Conservation (phyloP, 1,140 invertebrate species). For the Luehdorfia chinensis region DNA sequence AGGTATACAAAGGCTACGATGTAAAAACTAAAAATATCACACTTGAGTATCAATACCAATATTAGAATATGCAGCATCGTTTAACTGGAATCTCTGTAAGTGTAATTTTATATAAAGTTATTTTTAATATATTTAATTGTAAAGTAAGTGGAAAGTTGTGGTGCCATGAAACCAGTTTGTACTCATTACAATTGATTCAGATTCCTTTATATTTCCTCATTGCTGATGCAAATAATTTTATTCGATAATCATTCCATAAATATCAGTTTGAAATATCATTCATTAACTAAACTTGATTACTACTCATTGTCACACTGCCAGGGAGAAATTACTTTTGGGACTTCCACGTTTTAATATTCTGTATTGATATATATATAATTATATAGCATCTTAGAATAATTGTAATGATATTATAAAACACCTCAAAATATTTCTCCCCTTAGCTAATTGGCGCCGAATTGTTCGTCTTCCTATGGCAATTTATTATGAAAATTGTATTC, state of each 20-base stretch:
- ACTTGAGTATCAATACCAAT: conserved; percentile 50
- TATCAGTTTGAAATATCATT: conserved; percentile 7
- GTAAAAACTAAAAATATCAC: conserved; percentile 55
- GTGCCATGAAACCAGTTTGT: conserved; percentile 69
- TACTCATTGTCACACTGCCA: conserved; percentile 15
- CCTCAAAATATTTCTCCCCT: conserved; percentile 18
- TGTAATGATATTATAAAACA: conserved; percentile 9
- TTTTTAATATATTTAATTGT: conserved; percentile 59
- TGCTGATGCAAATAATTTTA: conserved; percentile 13
- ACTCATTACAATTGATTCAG: conserved; percentile 38
- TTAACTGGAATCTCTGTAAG: conserved; percentile 69
- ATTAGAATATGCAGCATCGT: conserved; percentile 42
- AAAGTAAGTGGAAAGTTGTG: conserved; percentile 61
- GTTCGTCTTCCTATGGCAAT: conserved; percentile 64
- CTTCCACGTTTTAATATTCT: background rate
- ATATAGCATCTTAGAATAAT: conserved; percentile 15
- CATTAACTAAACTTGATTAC: too few relatives aligned
- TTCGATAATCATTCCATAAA: conserved; percentile 8
- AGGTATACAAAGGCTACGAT: conserved; percentile 59
- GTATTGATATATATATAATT: conserved; percentile 4
- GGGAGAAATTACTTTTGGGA: conserved; percentile 4
- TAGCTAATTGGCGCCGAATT: conserved; percentile 25
- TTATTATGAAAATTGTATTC: conserved; percentile 48
- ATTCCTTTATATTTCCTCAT: conserved; percentile 23
- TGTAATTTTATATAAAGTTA: conserved; percentile 68